These are phyloP conservation scores for Desmodus rotundus DNA, from an alignment of 2,113 vertebrate genomes.

Conservation along the genomic window DNA sequence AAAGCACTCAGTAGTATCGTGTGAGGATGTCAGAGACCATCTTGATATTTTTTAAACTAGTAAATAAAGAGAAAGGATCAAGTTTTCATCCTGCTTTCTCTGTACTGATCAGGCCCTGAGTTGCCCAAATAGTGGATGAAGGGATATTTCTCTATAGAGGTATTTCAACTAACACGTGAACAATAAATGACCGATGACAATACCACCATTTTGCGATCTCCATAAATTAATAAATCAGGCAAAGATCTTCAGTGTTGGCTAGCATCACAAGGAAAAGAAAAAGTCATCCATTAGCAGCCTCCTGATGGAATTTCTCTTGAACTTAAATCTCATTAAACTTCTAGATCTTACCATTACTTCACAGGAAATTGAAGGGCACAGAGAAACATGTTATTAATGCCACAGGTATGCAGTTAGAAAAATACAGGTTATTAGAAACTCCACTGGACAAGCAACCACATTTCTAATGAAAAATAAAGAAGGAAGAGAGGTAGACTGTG, in stretches of 20 bases:
- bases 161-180: background rate
- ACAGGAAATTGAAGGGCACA: background rate
- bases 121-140: background rate
- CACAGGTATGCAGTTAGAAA: background rate
- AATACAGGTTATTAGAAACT: background rate
- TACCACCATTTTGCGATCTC: background rate
- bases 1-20: background rate
- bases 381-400: background rate
- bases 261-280: conserved; percentile 20
- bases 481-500: background rate
- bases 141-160: background rate
- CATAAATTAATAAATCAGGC: conserved; percentile 38
- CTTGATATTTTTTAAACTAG: background rate
- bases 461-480: background rate
- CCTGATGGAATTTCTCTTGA: conserved; percentile 25
- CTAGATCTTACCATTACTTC: background rate
- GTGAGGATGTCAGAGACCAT: background rate
- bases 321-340: conserved; percentile 35
- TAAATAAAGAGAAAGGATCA: background rate
- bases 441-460: background rate
- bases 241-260: background rate
- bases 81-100: background rate
- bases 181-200: conserved; percentile 13
- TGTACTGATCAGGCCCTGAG: background rate
- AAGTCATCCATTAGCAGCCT: conserved; percentile 2